phyloP scores from a whole-genome alignment of 2,888 invertebrate genomes.

The Antheraea yamamai region DNA sequence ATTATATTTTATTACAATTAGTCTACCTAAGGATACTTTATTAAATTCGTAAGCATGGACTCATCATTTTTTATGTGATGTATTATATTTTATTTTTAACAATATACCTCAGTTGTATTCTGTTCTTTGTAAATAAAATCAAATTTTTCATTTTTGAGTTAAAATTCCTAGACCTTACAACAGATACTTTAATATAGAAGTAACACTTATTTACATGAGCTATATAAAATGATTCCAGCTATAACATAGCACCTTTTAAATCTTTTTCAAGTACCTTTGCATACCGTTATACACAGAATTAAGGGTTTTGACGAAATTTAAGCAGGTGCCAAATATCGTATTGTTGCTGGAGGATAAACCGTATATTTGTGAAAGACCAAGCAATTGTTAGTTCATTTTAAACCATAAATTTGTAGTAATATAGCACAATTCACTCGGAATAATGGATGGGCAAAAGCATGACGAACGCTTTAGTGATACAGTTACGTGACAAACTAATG shows the following conservation, averaged over 20 bases:
- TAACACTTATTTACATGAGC: background rate
- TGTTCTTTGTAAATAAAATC: background rate
- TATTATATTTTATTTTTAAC: background rate
- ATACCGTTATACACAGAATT: slow-evolving; percentile 26
- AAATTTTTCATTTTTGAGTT: background rate
- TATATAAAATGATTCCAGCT: background rate
- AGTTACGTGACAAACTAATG: background rate
- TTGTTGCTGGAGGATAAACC: slow-evolving; percentile 15
- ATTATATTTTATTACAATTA: background rate
- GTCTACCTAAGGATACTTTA: too few species aligned
- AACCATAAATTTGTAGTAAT: background rate
- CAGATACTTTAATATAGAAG: background rate
- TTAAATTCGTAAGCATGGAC: too few species aligned
- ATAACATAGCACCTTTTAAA: slow-evolving; percentile 3
- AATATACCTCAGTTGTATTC: background rate
- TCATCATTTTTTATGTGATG: background rate
- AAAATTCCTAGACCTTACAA: background rate
- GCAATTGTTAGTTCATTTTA: background rate
- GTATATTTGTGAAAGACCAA: background rate
- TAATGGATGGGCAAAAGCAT: background rate
- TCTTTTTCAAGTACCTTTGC: slow-evolving; percentile 3
- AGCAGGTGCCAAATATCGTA: slow-evolving; percentile 37
- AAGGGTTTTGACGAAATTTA: slow-evolving; percentile 10
- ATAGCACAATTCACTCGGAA: background rate
- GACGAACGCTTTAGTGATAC: slow-evolving; percentile 5